Conservation (phyloP, 2,797 vertebrate species). For the Peromyscus melanophrys region DNA sequence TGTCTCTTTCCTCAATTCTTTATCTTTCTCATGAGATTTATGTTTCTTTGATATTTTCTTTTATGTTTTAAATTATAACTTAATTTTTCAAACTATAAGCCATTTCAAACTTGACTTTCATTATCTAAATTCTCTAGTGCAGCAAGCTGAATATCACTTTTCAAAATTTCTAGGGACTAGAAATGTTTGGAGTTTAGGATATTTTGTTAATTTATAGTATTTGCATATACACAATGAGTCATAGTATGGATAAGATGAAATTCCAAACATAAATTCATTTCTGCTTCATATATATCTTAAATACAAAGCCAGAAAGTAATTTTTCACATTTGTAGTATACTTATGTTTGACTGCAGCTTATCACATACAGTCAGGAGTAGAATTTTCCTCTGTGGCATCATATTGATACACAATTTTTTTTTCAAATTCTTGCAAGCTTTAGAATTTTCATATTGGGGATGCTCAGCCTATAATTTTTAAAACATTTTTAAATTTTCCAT, state of each 20-base stretch:
- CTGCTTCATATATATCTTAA: not conserved
- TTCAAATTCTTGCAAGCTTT: not conserved
- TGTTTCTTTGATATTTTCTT: slow-evolving; percentile 22
- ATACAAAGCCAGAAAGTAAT: not conserved
- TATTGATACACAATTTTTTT: not conserved
- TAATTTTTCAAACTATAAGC: slow-evolving; percentile 31
- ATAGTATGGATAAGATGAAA: not conserved
- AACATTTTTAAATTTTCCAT: not conserved
- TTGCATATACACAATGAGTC: not conserved
- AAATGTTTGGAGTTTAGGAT: not conserved
- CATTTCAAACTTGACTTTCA: not conserved
- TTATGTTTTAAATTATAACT: not conserved
- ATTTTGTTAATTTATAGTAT: not conserved
- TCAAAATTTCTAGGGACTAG: not conserved
- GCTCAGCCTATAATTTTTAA: not conserved
- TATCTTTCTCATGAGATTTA: not conserved
- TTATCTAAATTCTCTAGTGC: not conserved
- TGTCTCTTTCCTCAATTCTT: not conserved
- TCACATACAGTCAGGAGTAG: not conserved
- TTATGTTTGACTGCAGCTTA: not conserved
- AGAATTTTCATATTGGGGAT: not conserved
- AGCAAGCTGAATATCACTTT: not conserved
- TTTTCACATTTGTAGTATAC: not conserved
- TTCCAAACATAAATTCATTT: not conserved
- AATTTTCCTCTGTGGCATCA: not conserved